Evolutionary conservation across 2,113 vertebrate genomes (phyloP).

Genomic region (Ailurus styani): DNA sequence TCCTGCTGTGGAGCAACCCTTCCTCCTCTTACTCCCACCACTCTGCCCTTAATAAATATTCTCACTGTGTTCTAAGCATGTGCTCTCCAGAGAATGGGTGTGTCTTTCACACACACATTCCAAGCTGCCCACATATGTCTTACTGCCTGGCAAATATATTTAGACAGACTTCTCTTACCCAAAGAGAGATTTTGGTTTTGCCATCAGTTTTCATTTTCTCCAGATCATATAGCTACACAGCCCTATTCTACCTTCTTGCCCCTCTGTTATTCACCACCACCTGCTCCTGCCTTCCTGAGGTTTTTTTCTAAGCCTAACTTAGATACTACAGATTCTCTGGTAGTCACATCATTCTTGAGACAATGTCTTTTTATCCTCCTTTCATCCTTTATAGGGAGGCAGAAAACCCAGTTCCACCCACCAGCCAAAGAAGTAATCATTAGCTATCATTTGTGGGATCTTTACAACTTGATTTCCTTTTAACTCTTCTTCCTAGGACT

Average conservation of each 20-base stretch:
- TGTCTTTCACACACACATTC: constrained; percentile 36
- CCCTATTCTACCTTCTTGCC: background rate
- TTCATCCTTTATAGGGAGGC: background rate
- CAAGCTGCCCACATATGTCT: constrained; percentile 44
- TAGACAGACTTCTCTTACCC: constrained; percentile 4
- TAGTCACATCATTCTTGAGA: constrained; percentile 6
- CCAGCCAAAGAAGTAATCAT: constrained; percentile 30
- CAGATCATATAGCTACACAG: background rate
- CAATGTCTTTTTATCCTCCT: constrained; percentile 4
- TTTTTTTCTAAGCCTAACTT: background rate
- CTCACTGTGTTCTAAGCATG: constrained; percentile 27
- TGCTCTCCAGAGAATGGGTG: constrained; percentile 35
- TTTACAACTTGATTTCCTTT: constrained; percentile 52
- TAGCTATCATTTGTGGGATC: background rate
- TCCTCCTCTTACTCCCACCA: constrained; percentile 4
- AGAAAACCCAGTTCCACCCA: constrained; percentile 1
- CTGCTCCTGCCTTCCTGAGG: background rate
- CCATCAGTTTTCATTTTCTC: background rate
- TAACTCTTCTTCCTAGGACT: constrained; percentile 34
- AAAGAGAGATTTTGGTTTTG: background rate
- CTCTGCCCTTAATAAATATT: constrained; percentile 54
- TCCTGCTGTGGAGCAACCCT: background rate
- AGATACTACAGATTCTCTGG: background rate
- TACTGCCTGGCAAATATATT: constrained; percentile 40
- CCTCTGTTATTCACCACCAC: background rate